Evolutionary conservation across 1,140 invertebrate genomes (phyloP).

Genomic region (Metopolophium dirhodum): DNA sequence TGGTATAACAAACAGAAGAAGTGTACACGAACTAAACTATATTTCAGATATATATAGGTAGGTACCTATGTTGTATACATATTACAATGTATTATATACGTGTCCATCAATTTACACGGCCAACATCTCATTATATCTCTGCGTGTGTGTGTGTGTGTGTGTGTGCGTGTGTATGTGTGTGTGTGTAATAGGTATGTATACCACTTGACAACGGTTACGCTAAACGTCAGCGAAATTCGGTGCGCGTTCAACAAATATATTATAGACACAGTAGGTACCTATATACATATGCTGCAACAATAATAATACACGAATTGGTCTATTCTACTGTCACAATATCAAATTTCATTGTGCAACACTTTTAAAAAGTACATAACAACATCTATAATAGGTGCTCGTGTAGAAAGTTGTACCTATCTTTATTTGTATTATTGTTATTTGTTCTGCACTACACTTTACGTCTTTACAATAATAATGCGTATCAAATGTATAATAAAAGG

Average conservation of each 20-base stretch:
- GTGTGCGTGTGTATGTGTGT: too few species aligned
- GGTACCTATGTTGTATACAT: not conserved
- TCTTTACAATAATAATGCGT: constrained; percentile 15
- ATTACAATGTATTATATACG: not conserved
- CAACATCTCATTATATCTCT: not conserved
- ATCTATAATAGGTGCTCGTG: not conserved
- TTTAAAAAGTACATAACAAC: constrained; percentile 11
- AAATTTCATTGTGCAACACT: constrained; percentile 43
- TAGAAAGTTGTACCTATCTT: constrained; percentile 41
- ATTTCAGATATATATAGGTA: too few species aligned
- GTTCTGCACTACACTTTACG: not conserved
- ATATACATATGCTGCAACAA: not conserved
- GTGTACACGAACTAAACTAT: not conserved
- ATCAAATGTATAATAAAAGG: constrained; percentile 22
- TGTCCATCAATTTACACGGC: constrained; percentile 16
- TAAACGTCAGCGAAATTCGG: constrained; percentile 44
- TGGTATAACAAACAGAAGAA: not conserved
- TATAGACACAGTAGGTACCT: not conserved
- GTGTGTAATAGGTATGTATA: not conserved
- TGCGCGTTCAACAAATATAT: not conserved
- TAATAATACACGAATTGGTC: constrained; percentile 30
- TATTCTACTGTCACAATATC: constrained; percentile 48
- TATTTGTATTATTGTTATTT: constrained; percentile 28
- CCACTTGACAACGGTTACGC: constrained; percentile 14
- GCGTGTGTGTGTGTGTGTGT: not conserved